Base-by-base conservation (phyloP, 2,888 invertebrate genomes). In the Microchrysa polita region DNA sequence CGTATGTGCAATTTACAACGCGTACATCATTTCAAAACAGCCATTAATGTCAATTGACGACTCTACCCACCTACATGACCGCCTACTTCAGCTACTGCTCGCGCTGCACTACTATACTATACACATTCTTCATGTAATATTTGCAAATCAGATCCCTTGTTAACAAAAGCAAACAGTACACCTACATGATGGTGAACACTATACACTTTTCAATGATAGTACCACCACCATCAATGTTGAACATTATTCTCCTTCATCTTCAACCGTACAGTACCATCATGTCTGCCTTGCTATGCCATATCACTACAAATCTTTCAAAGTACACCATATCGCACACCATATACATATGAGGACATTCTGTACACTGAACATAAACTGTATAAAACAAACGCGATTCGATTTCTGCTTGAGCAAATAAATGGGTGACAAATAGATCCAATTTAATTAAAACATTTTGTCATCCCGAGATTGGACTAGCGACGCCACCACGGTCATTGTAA, bases 401-500 rank as follows among this genome's bases (percentile, higher is more conserved):
- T 57, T 55, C 69, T 57, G 69, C 57, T 53, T 40, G 55, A 40
- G 40, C 57, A 69, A 69, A 69, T 69, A 69, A 69, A 69, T 69
- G 69, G 72, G 40, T 61, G 63, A 72, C 61, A 55, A 55, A 72
- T 72, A 63, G 72, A 72, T 44, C 42, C 52, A 72, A 61, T 63
- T 72, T 72, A 72, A 72, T 72, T 63, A 72, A 72, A 72, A 55
- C 55, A 63, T 63, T 72, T 72, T 72, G 72, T 72, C 72, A 72
- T 55, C 22, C n/a, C 53, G 63, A 60, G 55, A 42, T 40, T 69
- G 69, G 55, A 27, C n/a, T n/a, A n/a, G 34, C 14, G 12, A 55
- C 10, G 55, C 65, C 65, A n/a, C n/a, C n/a, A 65, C 65, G 48
- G 65, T 65, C 65, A 65, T 65, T 48, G 65, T 22, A 44, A n/a